phyloP scores from a whole-genome alignment of 2,797 vertebrate species.

The Lepilemur ruficaudatus region DNA sequence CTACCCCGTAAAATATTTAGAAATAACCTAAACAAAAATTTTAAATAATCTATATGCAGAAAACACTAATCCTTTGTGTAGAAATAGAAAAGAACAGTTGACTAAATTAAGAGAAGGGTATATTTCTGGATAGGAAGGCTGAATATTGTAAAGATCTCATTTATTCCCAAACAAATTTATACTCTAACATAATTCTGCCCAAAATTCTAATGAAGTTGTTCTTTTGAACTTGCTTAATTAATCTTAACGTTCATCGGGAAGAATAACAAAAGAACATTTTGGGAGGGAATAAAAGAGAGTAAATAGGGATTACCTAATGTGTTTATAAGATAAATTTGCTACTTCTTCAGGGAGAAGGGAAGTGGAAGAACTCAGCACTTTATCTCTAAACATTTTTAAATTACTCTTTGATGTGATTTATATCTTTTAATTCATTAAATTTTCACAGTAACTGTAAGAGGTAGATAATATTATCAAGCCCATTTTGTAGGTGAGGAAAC shows the following conservation, averaged over 20 bases:
- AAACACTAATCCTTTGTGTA: neutral
- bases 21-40: neutral
- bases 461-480: neutral
- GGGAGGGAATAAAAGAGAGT: neutral
- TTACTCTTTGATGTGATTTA: neutral
- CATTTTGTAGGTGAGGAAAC: neutral
- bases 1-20: neutral
- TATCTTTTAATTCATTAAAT: neutral
- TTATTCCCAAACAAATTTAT: neutral
- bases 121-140: neutral
- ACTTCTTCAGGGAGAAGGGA: neutral
- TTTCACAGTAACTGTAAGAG: neutral
- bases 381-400: neutral
- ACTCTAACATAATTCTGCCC: neutral
- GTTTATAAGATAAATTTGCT: neutral
- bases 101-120: neutral
- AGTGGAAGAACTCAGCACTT: neutral
- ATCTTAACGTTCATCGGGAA: neutral
- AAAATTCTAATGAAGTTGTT: neutral
- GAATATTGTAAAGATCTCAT: neutral
- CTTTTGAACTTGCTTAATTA: neutral
- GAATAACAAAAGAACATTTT: neutral
- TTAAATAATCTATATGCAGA: neutral
- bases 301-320: neutral
- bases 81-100: neutral